Evolutionary conservation across 1,140 invertebrate species (phyloP).

Genomic region (Gonioctena quinquepunctata): DNA sequence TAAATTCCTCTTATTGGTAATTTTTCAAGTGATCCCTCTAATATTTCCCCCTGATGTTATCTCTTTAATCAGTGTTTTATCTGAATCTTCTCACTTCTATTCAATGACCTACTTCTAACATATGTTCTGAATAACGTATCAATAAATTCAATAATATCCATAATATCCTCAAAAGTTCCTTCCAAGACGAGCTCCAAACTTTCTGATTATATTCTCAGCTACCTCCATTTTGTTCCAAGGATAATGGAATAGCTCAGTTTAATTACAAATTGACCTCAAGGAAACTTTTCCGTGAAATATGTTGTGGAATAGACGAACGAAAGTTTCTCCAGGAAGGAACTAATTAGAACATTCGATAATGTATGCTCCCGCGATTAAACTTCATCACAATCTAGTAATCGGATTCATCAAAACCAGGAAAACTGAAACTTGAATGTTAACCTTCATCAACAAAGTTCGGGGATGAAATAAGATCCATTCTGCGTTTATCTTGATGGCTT

Average conservation of each 20-base stretch:
- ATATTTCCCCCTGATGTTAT: too few relatives aligned
- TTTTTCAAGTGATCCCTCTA: too few relatives aligned
- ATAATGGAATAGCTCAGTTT: neutral
- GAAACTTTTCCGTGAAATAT: neutral
- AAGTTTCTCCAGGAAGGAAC: neutral
- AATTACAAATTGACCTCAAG: neutral
- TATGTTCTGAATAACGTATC: too few relatives aligned
- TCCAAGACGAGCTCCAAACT: neutral
- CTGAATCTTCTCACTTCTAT: too few relatives aligned
- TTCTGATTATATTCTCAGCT: neutral
- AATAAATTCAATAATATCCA: too few relatives aligned
- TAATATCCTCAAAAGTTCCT: neutral
- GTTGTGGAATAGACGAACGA: neutral
- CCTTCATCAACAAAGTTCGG: conserved; percentile 10
- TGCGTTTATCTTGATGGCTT: neutral
- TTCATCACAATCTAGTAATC: conserved; percentile 3
- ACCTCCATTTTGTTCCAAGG: neutral
- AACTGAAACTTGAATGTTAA: neutral
- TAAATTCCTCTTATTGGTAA: too few relatives aligned
- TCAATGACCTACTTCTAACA: too few relatives aligned
- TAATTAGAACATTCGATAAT: neutral
- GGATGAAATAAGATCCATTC: neutral
- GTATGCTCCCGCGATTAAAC: neutral
- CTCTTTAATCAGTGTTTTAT: too few relatives aligned
- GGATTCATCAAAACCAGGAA: neutral